Conservation (phyloP, 2,888 invertebrate genomes). For the Hemithea aestivaria region DNA sequence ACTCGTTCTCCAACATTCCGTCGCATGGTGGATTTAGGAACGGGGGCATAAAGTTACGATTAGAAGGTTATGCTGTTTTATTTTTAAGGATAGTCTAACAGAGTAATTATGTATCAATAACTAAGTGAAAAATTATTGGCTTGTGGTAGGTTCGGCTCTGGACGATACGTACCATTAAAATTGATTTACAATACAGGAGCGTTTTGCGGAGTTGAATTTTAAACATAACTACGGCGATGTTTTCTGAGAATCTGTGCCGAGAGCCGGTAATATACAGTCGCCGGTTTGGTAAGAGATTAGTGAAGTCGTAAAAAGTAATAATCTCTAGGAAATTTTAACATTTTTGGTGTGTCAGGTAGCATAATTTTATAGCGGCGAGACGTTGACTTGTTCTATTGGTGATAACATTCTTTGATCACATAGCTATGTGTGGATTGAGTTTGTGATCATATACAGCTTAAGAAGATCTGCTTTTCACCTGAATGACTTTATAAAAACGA, state of each 20-base stretch:
- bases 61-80: slow-evolving; percentile 74
- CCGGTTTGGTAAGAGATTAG: slow-evolving; percentile 1
- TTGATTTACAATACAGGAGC: slow-evolving; percentile 37
- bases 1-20: slow-evolving; percentile 77
- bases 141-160: slow-evolving; percentile 32
- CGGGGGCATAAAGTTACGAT: slow-evolving; percentile 77
- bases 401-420: too few relatives aligned
- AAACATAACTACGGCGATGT: slow-evolving; percentile 14
- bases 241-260: slow-evolving; percentile 15
- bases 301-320: not conserved
- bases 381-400: too few relatives aligned
- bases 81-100: slow-evolving; percentile 63
- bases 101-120: slow-evolving; percentile 52
- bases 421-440: too few relatives aligned
- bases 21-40: slow-evolving; percentile 77
- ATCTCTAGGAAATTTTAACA: not conserved
- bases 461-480: too few relatives aligned
- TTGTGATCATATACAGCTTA: too few relatives aligned
- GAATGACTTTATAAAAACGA: too few relatives aligned
- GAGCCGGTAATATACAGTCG: slow-evolving; percentile 3
- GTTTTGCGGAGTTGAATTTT: slow-evolving; percentile 31
- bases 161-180: slow-evolving; percentile 38
- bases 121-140: slow-evolving; percentile 49
- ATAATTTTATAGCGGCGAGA: too few relatives aligned
- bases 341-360: not conserved